Percentiles rank a stretch among this genome's conserved stretches.
Evolutionary conservation across 2,888 invertebrate genomes (phyloP).

Genomic region (Andrena flavipes): DNA sequence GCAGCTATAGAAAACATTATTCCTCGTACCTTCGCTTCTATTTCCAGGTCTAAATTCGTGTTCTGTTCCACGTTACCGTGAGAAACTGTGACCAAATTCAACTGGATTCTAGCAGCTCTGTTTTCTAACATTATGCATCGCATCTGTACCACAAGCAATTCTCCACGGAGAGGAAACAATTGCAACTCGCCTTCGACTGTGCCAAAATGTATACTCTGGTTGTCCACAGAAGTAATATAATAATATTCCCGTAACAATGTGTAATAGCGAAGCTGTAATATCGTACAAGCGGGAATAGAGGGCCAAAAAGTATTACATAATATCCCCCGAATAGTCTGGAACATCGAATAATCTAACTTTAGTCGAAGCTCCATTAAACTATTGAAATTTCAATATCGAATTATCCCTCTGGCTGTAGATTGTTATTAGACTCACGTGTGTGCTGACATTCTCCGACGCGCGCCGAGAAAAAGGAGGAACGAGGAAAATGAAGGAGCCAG

Average conservation of each 20-base stretch:
- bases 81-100: too few species aligned
- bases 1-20: too few species aligned
- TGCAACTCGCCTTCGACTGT: not conserved
- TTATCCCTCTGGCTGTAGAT: not conserved
- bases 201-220: not conserved
- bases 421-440: not conserved
- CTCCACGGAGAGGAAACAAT: not conserved
- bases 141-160: not conserved
- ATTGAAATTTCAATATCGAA: conserved; percentile 37
- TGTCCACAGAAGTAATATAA: not conserved
- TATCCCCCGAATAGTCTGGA: conserved; percentile 8
- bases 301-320: conserved; percentile 19
- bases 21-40: too few species aligned
- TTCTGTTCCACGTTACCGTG: too few species aligned
- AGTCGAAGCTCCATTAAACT: not conserved
- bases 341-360: conserved; percentile 25
- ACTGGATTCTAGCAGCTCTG: not conserved
- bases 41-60: too few species aligned
- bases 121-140: not conserved
- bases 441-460: not conserved
- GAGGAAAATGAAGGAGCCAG: not conserved
- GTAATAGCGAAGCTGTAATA: conserved; percentile 19
- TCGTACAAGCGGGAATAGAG: conserved; percentile 10
- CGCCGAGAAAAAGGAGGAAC: not conserved
- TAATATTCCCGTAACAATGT: conserved; percentile 21